phyloP scores from a whole-genome alignment of 2,888 invertebrate genomes.

The Tenodera sinensis region DNA sequence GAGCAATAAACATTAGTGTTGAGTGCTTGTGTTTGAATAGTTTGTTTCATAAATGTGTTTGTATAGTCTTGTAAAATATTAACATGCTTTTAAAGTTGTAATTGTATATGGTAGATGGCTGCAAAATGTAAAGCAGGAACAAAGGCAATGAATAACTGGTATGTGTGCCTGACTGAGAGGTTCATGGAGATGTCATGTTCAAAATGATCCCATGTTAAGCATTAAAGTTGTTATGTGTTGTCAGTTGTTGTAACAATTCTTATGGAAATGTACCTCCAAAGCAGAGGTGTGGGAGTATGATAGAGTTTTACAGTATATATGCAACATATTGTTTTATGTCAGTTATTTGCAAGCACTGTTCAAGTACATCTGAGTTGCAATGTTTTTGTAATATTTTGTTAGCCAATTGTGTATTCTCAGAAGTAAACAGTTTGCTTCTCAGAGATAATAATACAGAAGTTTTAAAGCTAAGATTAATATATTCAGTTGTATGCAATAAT shows the following conservation, averaged over 20 bases:
- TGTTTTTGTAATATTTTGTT: background rate
- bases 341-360: background rate
- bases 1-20: constrained; percentile 1
- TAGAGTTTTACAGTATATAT: background rate
- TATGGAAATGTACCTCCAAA: background rate
- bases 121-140: background rate
- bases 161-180: background rate
- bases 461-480: background rate
- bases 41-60: background rate
- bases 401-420: background rate
- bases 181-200: background rate
- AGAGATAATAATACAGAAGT: background rate
- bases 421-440: background rate
- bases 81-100: background rate
- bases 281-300: background rate
- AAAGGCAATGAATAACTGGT: background rate
- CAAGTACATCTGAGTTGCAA: background rate
- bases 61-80: background rate
- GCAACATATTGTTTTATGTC: background rate
- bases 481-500: background rate
- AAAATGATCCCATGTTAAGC: background rate
- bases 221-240: background rate
- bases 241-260: background rate
- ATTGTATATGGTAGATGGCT: background rate
- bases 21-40: background rate